Evolutionary conservation across 2,888 invertebrate genomes (phyloP), one percentile per base, ranked within the genome.

Genomic region (Lasius fuliginosus): DNA sequence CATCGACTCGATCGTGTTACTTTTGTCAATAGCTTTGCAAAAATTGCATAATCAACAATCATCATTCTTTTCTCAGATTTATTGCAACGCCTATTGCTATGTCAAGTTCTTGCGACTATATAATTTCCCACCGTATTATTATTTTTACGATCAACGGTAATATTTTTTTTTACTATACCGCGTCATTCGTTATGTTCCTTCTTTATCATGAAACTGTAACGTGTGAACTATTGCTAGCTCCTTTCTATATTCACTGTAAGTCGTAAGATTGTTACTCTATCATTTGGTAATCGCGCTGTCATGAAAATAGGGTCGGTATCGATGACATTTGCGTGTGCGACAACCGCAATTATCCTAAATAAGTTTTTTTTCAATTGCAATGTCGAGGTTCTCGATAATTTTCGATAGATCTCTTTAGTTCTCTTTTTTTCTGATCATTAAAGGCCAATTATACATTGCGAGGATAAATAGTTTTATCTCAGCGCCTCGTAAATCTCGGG

Each of bases 271-370:
- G 23, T 23, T 15, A 58, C 71, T 58, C 73, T 79, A 79, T 73
- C 71, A 79, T 79, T 71, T 58, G 73, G 8, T 46, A 79, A 58
- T 79, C 4, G 58, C 8, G 42, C 58, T 79, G 68, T 77, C 76
- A 68, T n/a, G 30, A 68, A 77, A 77, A 77, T 6, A 49, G 15
- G 49, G 23, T 65, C 67, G 49, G 15, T 46, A 75, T 67, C 18
- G n/a, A 56, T 68, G 40, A 68, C 68, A 68, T 77, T 68, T 56
- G 53, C 68, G 27, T 68, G 53, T 36, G 15, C 30, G 46, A 79
- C 56, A 69, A 58, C 23, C 6, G 42, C 18, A 79, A 79, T 79
- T 79, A 73, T 60, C 2, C 8, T 33, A 60, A 58, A 71, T 58
- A 33, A 60, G 58, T 33, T 79, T 79, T 79, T 60, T 42, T 36